Base-by-base conservation (phyloP, 2,113 vertebrate species). In the Tonatia bakeri region DNA sequence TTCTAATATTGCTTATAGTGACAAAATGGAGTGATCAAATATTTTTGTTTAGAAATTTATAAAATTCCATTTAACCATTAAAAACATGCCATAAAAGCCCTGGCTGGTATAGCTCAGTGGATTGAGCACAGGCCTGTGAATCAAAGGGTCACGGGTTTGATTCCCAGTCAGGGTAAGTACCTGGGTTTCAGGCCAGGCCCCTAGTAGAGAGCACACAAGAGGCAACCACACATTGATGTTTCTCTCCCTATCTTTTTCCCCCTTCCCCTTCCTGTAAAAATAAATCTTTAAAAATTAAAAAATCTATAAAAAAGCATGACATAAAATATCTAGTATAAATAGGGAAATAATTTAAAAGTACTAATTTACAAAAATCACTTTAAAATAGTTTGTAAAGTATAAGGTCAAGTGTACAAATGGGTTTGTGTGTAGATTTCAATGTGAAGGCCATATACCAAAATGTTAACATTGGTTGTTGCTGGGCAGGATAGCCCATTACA, bases 1-100 rank as follows among this genome's bases (percentile, higher is more conserved):
- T 22, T 61, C 38, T 15, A 72, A 8, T 15, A 88, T 88, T 80
- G 9, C 4, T 80, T 15, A 69, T 7, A 85, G 1, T 36, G 24
- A 64, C 6, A 82, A 24, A 40, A 28, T 38, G 14, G 56, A 82
- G 19, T n/a, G 90, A 52, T 13, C 31, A n/a, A 38, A 38, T 92
- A 2, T 7, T 70, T 90, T 95, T 76, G 24, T 59, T 95, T 5
- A 92, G 20, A 92, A 70, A 85, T 11, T 52, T 59, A 67, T 52
- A 31, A 86, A n/a, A 73, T 59, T 36, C 9, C 13, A 70, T 59
- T 54, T 3, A 75, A 7, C 0, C 4, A 40, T 87, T 52, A 54
- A 2, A 80, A 73, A 52, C 13, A 81, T 47, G 7, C 1, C 20
- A 72, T 73, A 50, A 84, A 12, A 22, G 50, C 38, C 19, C 54